These are phyloP conservation scores for Notolabrus celidotus DNA, from an alignment of 2,797 vertebrate species.

Conservation along the genomic window DNA sequence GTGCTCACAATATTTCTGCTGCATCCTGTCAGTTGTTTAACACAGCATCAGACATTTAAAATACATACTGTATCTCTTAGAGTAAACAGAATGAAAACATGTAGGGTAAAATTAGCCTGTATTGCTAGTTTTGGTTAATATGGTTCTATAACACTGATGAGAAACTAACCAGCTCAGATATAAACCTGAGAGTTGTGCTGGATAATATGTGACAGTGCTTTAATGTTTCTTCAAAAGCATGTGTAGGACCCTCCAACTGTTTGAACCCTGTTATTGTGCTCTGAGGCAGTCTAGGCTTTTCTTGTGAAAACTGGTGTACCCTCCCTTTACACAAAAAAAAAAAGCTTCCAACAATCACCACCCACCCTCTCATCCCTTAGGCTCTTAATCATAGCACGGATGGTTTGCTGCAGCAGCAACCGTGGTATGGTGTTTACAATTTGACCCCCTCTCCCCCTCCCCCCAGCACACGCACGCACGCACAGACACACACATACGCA, in stretches of 20 bases:
- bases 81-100: background rate
- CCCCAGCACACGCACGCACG: constrained; percentile 36
- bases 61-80: background rate
- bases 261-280: constrained; percentile 15
- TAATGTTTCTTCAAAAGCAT: constrained; percentile 21
- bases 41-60: constrained; percentile 42
- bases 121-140: constrained; percentile 4
- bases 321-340: constrained; percentile 72
- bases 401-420: constrained; percentile 91
- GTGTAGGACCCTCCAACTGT: constrained; percentile 34
- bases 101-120: constrained; percentile 2
- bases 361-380: constrained; percentile 65
- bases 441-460: constrained; percentile 75
- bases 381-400: constrained; percentile 82
- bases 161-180: background rate
- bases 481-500: constrained; percentile 51
- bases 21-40: constrained; percentile 20
- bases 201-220: constrained; percentile 31
- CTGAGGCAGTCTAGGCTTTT: constrained; percentile 59
- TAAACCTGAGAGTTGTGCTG: background rate
- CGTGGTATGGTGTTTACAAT: constrained; percentile 87
- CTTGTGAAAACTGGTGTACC: constrained; percentile 76
- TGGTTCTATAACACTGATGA: background rate
- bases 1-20: constrained; percentile 6
- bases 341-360: constrained; percentile 63